These are phyloP conservation scores for Paraescarpia echinospica DNA, from an alignment of 1,140 invertebrate genomes.

Conservation along the genomic window DNA sequence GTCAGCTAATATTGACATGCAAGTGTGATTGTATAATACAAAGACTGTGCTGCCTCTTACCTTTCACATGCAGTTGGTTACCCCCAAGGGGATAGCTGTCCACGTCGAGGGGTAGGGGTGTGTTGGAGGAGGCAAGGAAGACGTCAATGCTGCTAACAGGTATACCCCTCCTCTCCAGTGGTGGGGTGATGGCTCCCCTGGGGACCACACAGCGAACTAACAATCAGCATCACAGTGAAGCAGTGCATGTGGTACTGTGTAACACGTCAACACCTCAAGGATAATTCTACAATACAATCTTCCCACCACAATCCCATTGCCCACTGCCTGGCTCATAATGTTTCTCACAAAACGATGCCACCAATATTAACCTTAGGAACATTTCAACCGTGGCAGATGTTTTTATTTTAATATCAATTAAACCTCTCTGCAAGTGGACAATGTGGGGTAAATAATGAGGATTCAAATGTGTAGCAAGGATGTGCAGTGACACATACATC, in stretches of 20 bases:
- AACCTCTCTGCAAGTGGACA: too few relatives aligned
- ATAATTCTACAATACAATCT: too few relatives aligned
- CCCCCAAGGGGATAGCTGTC: slow-evolving; percentile 71
- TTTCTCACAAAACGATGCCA: too few relatives aligned
- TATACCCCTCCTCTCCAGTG: slow-evolving; percentile 66
- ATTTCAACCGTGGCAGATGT: too few relatives aligned
- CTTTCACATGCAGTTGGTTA: slow-evolving; percentile 70
- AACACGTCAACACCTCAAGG: too few relatives aligned
- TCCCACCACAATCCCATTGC: too few relatives aligned
- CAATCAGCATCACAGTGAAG: not conserved
- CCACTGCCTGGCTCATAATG: too few relatives aligned
- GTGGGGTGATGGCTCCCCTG: slow-evolving; percentile 63
- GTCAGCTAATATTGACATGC: not conserved
- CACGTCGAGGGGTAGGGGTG: slow-evolving; percentile 64
- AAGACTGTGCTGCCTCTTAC: slow-evolving; percentile 46
- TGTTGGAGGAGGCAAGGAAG: slow-evolving; percentile 68
- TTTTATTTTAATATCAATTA: too few relatives aligned
- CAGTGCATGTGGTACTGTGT: not conserved
- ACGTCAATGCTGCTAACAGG: slow-evolving; percentile 68
- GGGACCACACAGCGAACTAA: slow-evolving; percentile 42
- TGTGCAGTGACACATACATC: too few relatives aligned
- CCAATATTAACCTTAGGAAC: too few relatives aligned
- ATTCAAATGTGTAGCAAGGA: too few relatives aligned
- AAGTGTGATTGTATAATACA: not conserved
- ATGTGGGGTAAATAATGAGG: too few relatives aligned